phyloP scores from a whole-genome alignment of 2,113 vertebrate genomes.

The cattle (Bos taurus) region DNA sequence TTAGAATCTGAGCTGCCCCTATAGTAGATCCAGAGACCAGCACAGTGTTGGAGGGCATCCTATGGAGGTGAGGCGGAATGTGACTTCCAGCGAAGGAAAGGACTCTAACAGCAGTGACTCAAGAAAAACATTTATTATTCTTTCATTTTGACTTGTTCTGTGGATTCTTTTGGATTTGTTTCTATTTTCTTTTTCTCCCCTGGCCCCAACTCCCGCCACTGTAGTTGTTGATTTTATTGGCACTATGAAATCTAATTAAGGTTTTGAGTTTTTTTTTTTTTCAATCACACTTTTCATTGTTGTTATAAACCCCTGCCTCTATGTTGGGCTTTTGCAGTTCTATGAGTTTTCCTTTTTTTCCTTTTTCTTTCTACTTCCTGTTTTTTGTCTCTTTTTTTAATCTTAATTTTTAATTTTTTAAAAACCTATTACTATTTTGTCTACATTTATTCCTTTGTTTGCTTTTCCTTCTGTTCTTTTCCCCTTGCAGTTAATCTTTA shows the following conservation, averaged over 20 bases:
- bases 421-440: background rate
- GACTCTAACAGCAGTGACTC: background rate
- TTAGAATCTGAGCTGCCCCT: too few relatives aligned
- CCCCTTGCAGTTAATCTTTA: background rate
- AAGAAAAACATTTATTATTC: background rate
- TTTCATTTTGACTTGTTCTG: background rate
- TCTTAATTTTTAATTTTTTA: background rate
- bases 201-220: rapidly evolving
- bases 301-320: background rate
- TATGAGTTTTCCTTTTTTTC: background rate
- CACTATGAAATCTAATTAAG: background rate
- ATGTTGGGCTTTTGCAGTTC: background rate
- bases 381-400: background rate
- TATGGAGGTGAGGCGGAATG: background rate
- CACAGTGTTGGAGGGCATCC: background rate
- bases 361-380: background rate
- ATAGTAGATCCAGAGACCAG: background rate
- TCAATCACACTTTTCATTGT: background rate
- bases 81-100: background rate
- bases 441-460: background rate
- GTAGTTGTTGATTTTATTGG: background rate
- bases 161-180: background rate
- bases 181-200: background rate
- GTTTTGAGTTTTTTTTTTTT: background rate
- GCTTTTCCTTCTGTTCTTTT: background rate